Percentiles rank a stretch among this genome's conserved stretches.
Evolutionary conservation across 2,797 vertebrate genomes (phyloP).

Genomic region (Octomys mimax): DNA sequence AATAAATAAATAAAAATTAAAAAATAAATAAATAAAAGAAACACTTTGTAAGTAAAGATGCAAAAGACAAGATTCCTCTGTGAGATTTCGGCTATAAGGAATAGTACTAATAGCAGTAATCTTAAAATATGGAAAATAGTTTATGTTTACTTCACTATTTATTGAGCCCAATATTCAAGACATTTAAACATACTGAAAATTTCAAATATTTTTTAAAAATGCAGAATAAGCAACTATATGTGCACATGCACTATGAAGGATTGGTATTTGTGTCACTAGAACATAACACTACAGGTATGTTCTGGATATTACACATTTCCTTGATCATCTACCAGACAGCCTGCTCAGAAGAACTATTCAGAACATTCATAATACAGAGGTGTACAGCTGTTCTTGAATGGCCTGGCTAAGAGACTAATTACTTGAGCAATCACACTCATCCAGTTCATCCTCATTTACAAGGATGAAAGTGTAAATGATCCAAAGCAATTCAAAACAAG

Average conservation of each 20-base stretch:
- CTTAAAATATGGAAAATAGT: neutral
- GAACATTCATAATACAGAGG: neutral
- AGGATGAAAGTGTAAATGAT: neutral
- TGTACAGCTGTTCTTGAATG: neutral
- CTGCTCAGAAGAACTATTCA: neutral
- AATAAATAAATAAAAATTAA: too few species aligned
- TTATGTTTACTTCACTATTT: too few species aligned
- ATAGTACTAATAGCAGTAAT: neutral
- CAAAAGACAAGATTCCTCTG: neutral
- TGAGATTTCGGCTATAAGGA: neutral
- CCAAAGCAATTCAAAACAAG: neutral
- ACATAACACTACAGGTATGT: neutral
- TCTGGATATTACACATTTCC: neutral
- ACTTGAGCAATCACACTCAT: neutral
- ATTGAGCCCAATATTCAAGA: neutral
- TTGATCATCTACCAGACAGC: neutral
- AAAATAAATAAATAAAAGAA: neutral
- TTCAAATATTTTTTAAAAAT: neutral
- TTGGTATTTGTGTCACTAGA: neutral
- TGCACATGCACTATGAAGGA: neutral
- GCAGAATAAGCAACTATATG: neutral
- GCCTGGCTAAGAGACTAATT: neutral
- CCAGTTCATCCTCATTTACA: neutral
- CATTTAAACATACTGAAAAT: neutral
- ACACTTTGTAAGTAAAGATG: neutral